A percentile compares a stretch with the other conserved stretches of the same genome.
Evolutionary conservation across 2,113 vertebrate genomes (phyloP).

Genomic region (Raja brachyura): DNA sequence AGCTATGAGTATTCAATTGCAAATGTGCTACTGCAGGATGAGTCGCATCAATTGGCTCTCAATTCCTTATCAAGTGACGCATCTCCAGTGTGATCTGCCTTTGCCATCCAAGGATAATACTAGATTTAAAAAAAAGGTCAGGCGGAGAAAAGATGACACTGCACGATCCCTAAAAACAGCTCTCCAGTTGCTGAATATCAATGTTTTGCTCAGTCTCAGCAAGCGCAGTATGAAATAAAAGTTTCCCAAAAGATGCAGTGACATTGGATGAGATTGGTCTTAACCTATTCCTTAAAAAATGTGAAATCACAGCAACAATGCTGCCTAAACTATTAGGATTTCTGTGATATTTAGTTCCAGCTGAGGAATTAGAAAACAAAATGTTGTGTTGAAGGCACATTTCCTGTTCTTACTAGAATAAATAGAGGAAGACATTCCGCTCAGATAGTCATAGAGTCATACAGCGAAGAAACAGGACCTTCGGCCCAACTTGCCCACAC

Average conservation of each 20-base stretch:
- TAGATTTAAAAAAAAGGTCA: constrained; percentile 34
- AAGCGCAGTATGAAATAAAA: background rate
- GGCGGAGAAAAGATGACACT: constrained; percentile 20
- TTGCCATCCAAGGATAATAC: constrained; percentile 13
- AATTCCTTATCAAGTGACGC: constrained; percentile 26
- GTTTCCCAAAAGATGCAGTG: background rate
- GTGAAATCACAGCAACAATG: background rate
- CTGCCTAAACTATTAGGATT: background rate
- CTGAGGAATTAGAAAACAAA: background rate
- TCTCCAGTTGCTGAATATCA: constrained; percentile 15
- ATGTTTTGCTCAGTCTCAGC: background rate
- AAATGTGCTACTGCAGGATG: background rate
- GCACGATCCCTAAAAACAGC: constrained; percentile 32
- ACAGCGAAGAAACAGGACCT: too few relatives aligned
- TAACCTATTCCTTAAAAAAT: background rate
- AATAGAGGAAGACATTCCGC: too few relatives aligned
- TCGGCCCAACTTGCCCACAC: too few relatives aligned
- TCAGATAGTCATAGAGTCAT: too few relatives aligned
- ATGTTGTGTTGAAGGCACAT: background rate
- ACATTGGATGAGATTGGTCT: constrained; percentile 5
- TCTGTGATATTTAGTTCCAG: background rate
- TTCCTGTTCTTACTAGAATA: background rate
- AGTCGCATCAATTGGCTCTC: constrained; percentile 10
- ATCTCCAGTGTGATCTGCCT: constrained; percentile 17
- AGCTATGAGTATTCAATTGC: background rate